Evolutionary conservation across 2,888 invertebrate species (phyloP), one percentile per base, ranked within the genome.

Genomic region (Hirtodrosophila cameraria): DNA sequence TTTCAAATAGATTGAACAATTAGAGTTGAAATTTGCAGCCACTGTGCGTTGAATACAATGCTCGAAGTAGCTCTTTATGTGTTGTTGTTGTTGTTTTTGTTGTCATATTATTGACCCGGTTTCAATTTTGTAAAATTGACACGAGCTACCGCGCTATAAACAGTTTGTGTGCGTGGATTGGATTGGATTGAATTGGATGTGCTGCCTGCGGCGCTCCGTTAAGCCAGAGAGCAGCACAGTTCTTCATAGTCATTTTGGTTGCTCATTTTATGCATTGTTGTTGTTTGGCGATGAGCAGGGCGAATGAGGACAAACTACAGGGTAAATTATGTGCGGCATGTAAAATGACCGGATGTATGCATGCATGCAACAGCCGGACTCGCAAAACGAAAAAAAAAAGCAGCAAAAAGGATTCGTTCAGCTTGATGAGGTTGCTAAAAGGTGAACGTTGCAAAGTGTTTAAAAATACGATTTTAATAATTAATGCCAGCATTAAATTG

Each of bases 341-440:
- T 64, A 61, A 66, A 68, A 62, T 67, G 64, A 67, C 77, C 80
- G 80, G 80, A 83, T 67, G 66, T 66, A 48, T 72, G 79, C 49
- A 54, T 54, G 55, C 63, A 61, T 70, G 70, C 64, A 62, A 48
- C 41, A 54, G 62, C 39, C 52, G 45, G 43, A 43, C 42, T 54
- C 54, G 35, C n/a, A 18, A 50, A 65, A 36, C 39, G 50, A 54
- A 61, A 35, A 23, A 35, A 23, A 35, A 36, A 48, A 41, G 15
- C 23, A 49, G 36, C 39, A 23, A 35, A 36, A 48, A 41, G 15
- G 28, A 49, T 42, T 30, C 16, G 12, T 4, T 15, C 59, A 20
- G n/a, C 9, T 13, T 13, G 9, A 27, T 18, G n/a, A 20, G 4
- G 8, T 13, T 25, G 9, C 30, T 25, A 48, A 35, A 53, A 60